Conservation (phyloP, 2,888 invertebrate genomes). For the Aporophyla lueneburgensis region DNA sequence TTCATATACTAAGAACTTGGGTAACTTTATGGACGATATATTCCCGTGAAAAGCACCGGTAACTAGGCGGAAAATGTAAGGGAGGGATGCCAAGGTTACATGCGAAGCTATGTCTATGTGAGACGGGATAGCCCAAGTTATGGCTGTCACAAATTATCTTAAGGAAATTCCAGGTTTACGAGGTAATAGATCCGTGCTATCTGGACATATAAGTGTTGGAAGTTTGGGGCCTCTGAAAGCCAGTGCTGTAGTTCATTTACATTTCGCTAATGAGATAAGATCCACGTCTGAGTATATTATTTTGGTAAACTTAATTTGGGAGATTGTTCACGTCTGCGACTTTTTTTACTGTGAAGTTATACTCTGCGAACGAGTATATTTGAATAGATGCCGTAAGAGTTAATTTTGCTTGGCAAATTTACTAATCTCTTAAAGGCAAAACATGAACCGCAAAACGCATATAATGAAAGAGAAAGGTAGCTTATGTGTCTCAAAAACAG, state of each 20-base stretch:
- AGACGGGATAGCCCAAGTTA: constrained; percentile 35
- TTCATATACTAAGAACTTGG: constrained; percentile 43
- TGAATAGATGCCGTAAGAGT: background rate
- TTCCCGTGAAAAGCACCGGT: constrained; percentile 48
- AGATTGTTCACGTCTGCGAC: background rate
- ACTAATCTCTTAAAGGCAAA: constrained; percentile 37
- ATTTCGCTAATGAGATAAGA: constrained; percentile 46
- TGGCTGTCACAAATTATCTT: constrained; percentile 59
- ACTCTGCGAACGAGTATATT: background rate
- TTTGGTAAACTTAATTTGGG: constrained; percentile 20
- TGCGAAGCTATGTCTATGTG: constrained; percentile 25
- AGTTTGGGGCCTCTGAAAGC: constrained; percentile 33
- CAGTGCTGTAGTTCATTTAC: constrained; percentile 33
- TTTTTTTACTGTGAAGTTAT: background rate
- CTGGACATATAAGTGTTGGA: constrained; percentile 35
- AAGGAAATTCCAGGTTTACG: constrained; percentile 60
- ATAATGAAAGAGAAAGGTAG: constrained; percentile 63
- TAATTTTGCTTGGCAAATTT: constrained; percentile 12
- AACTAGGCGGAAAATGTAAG: constrained; percentile 57
- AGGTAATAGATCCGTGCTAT: constrained; percentile 46
- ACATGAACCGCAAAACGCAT: constrained; percentile 21
- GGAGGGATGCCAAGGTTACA: constrained; percentile 41
- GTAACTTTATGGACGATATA: constrained; percentile 57
- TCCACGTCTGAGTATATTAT: constrained; percentile 1
- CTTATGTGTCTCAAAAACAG: constrained; percentile 55